Conservation (phyloP, 1,140 invertebrate genomes). For the Antheraea pernyi region DNA sequence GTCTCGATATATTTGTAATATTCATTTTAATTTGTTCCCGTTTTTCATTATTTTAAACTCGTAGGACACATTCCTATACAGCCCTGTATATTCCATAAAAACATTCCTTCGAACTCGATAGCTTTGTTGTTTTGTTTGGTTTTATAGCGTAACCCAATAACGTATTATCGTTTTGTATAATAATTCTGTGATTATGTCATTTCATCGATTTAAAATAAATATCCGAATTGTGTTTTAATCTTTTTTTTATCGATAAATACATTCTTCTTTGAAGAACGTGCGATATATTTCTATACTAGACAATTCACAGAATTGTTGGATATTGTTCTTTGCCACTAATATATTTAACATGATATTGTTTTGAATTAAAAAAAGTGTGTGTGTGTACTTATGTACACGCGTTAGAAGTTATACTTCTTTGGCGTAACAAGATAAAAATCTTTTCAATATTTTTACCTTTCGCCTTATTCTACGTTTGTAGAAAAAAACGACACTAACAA, state of each 20-base stretch:
- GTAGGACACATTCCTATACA: neutral
- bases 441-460: no score
- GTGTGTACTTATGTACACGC: no score
- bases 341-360: neutral
- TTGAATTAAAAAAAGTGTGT: neutral
- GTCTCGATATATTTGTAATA: no score
- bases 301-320: neutral
- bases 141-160: neutral
- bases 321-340: neutral
- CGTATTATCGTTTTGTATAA: neutral
- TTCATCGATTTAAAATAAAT: no score
- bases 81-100: neutral
- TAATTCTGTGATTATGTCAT: neutral
- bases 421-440: no score
- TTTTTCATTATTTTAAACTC: neutral
- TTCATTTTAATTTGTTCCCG: neutral
- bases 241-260: no score
- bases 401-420: no score
- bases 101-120: neutral
- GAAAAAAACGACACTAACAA: no score
- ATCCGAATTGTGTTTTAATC: neutral
- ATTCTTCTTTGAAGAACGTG: no score
- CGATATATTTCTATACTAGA: no score
- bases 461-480: no score
- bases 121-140: slow-evolving; percentile 3